Evolutionary conservation across 2,888 invertebrate species (phyloP).

Genomic region (Acanthopleura granulata): DNA sequence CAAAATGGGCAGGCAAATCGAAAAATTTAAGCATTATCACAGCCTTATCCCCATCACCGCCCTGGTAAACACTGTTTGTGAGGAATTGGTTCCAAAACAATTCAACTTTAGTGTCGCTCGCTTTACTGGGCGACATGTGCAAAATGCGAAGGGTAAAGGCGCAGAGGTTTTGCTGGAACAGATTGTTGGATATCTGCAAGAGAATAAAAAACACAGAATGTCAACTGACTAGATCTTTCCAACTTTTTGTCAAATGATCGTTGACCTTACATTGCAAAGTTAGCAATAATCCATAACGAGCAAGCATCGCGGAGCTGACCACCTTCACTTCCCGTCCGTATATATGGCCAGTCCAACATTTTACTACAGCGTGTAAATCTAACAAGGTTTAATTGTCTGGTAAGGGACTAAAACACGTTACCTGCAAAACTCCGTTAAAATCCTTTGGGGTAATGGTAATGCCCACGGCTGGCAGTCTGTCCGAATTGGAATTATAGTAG

Average conservation of each 20-base stretch:
- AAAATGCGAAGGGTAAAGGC: background rate
- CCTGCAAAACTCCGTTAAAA: background rate
- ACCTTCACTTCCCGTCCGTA: too few relatives aligned
- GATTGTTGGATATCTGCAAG: background rate
- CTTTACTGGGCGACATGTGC: background rate
- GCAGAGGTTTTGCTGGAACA: conserved; percentile 8
- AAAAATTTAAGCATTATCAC: background rate
- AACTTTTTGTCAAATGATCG: too few relatives aligned
- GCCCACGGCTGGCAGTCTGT: background rate
- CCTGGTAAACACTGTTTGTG: background rate
- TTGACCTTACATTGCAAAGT: too few relatives aligned
- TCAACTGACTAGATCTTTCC: too few relatives aligned
- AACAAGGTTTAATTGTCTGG: too few relatives aligned
- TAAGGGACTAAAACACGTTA: background rate
- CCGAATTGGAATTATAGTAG: background rate
- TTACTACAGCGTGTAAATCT: too few relatives aligned
- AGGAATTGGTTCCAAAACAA: background rate
- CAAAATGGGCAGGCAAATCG: background rate
- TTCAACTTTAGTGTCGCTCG: background rate
- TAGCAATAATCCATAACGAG: too few relatives aligned
- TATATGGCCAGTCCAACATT: too few relatives aligned
- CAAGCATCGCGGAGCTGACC: too few relatives aligned
- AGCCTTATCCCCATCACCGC: background rate
- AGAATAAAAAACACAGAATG: background rate
- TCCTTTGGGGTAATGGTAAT: background rate